Base-by-base conservation (phyloP, 2,113 vertebrate species). In the Cyprinus carpio region DNA sequence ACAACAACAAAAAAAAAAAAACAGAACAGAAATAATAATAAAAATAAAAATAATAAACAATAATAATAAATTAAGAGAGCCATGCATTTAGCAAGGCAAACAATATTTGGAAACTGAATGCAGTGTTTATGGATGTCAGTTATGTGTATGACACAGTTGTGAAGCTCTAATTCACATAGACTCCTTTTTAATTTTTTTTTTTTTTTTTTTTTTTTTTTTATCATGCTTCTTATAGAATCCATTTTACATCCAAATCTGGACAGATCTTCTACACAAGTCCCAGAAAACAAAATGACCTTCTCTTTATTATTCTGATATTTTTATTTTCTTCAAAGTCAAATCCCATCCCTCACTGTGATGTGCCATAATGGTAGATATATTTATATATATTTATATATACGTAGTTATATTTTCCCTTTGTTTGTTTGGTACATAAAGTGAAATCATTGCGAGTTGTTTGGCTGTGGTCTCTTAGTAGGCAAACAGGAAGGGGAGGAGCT, bases 161-260 rank as follows among this genome's bases (percentile, higher is more conserved):
- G 87, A 89, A 85, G 83, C 84, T 92, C 85, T 81, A 82, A 84
- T 89, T 91, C 92, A 92, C 89, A 94, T 93, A 93, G 89, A 93
- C n/a, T 87, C 91, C 75, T 93, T 92, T 85, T 43, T 12, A 6
- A 1, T 18, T 54, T 34, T 10, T 31, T 82, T 23, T 20, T 46
- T 31, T 2, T n/a, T n/a, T 0, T 8, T 40, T 40, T 58, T 25
- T n/a, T 40, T 46, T 74, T 85, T 92, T 92, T 92, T 87, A 80
- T 95, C 95, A 96, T 96, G 96, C 95, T 94, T 89, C 91, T 89
- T 92, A 92, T 92, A 93, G 90, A 93, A 92, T 94, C 93, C 92
- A 87, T 93, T 81, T 87, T 91, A 90, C 90, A 94, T 95, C 94
- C 91, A 34, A 86, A 88, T 85, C 91, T 90, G 87, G 88, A 84